Evolutionary conservation across 2,888 invertebrate genomes (phyloP).

Genomic region (Dryobotodes eremita): DNA sequence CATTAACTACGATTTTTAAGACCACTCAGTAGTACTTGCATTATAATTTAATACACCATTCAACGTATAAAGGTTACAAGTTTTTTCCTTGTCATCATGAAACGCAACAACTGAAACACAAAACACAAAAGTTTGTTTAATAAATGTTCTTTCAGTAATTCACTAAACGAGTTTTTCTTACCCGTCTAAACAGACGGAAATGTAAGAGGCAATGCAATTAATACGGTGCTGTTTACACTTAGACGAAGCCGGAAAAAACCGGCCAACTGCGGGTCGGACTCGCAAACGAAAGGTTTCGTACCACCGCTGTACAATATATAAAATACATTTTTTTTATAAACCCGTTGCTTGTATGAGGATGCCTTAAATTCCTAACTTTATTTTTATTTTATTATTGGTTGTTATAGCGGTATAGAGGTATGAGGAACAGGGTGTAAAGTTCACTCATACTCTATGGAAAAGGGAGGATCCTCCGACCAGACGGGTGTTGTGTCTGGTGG

Average conservation of each 20-base stretch:
- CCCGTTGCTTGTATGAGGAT: too few species aligned
- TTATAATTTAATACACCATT: neutral
- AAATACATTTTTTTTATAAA: too few species aligned
- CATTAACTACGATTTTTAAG: neutral
- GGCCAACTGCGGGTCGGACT: too few species aligned
- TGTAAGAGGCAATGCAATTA: constrained; percentile 26
- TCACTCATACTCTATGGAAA: too few species aligned
- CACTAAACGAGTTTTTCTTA: constrained; percentile 3
- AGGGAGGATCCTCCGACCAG: too few species aligned
- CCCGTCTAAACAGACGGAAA: neutral
- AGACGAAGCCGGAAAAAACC: constrained; percentile 16
- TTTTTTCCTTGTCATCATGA: neutral
- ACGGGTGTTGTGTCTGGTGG: too few species aligned
- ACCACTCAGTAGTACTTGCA: neutral
- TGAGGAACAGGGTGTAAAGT: too few species aligned
- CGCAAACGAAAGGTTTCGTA: too few species aligned
- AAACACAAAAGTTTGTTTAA: neutral
- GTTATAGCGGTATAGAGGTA: too few species aligned
- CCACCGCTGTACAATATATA: too few species aligned
- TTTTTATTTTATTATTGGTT: too few species aligned
- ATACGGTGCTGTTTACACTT: constrained; percentile 19
- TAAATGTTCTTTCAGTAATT: neutral
- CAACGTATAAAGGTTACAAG: neutral
- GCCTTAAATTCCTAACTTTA: too few species aligned
- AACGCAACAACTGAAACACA: neutral